phyloP scores from a whole-genome alignment of 2,113 vertebrate genomes.

The Ptychochromis oligacanthus region DNA sequence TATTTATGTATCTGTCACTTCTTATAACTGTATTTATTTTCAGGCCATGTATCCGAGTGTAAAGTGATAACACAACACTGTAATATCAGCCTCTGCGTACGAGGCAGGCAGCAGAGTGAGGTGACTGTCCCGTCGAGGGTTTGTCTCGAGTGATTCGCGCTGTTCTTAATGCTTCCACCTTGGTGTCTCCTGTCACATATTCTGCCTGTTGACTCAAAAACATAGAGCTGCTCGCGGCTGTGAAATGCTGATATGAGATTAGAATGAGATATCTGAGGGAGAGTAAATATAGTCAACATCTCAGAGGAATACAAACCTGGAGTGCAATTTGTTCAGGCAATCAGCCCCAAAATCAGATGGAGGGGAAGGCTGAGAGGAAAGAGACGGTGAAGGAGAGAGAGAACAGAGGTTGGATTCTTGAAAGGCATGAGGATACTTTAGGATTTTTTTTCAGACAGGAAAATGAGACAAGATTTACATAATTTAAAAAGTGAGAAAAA shows the following conservation, averaged over 20 bases:
- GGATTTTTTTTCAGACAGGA: no score
- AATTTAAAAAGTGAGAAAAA: not conserved
- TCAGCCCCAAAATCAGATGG: not conserved
- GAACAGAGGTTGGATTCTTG: not conserved
- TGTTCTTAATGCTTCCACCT: not conserved
- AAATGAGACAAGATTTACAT: not conserved
- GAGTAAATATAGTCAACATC: conserved; percentile 7
- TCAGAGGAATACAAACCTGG: conserved; percentile 8
- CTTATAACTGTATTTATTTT: not conserved
- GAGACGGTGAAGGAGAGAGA: not conserved
- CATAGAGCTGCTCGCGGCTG: not conserved
- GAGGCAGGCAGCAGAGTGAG: not conserved
- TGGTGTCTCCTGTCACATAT: not conserved
- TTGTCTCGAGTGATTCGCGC: not conserved
- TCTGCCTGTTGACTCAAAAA: conserved; percentile 2
- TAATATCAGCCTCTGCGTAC: not conserved
- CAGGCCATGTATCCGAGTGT: not conserved
- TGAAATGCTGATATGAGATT: conserved; percentile 23
- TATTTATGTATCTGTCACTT: conserved; percentile 4
- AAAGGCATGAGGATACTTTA: not conserved
- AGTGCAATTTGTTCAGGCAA: conserved; percentile 21
- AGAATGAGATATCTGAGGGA: conserved; percentile 24
- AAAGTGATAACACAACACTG: not conserved
- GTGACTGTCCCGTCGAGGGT: not conserved
- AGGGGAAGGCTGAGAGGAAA: not conserved